Percentiles rank a stretch among this genome's conserved stretches.
phyloP scores from a whole-genome alignment of 2,888 invertebrate genomes.

The Steinernema hermaphroditum region DNA sequence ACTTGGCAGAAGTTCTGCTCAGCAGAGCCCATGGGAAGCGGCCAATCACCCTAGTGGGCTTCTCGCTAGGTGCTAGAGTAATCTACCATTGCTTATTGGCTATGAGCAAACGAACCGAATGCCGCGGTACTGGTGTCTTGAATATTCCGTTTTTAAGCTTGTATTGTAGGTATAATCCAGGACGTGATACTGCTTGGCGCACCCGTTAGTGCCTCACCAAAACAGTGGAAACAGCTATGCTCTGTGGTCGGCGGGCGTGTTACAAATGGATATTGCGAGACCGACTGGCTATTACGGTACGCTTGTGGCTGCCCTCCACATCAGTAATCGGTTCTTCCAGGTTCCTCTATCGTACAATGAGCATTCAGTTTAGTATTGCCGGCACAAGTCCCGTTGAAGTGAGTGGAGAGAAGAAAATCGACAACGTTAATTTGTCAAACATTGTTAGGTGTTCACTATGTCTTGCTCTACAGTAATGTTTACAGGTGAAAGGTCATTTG shows the following conservation, averaged over 20 bases:
- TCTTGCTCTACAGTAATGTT: not conserved
- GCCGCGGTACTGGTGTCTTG: no score
- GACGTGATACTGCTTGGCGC: conserved; percentile 75
- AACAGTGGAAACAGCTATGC: conserved; percentile 70
- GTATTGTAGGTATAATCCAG: conserved; percentile 73
- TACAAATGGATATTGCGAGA: conserved; percentile 74
- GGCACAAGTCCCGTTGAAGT: conserved; percentile 72
- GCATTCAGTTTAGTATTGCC: conserved; percentile 73
- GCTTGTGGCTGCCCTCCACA: not conserved
- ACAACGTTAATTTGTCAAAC: conserved; percentile 73
- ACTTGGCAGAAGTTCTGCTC: conserved; percentile 74
- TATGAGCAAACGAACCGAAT: conserved; percentile 67
- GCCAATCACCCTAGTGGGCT: conserved; percentile 74
- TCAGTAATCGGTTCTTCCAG: no score
- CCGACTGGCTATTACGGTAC: conserved; percentile 74
- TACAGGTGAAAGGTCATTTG: conserved; percentile 63
- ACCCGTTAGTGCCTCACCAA: conserved; percentile 72
- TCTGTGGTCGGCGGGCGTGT: conserved; percentile 74
- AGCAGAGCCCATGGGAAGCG: conserved; percentile 73
- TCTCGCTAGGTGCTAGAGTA: conserved; percentile 75
- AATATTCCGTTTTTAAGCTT: no score
- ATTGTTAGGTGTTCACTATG: conserved; percentile 68
- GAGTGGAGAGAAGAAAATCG: conserved; percentile 70
- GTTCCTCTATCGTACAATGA: conserved; percentile 74
- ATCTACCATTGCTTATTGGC: conserved; percentile 74